phyloP scores from a whole-genome alignment of 1,140 invertebrate genomes.

The Euura saliciscinereae region DNA sequence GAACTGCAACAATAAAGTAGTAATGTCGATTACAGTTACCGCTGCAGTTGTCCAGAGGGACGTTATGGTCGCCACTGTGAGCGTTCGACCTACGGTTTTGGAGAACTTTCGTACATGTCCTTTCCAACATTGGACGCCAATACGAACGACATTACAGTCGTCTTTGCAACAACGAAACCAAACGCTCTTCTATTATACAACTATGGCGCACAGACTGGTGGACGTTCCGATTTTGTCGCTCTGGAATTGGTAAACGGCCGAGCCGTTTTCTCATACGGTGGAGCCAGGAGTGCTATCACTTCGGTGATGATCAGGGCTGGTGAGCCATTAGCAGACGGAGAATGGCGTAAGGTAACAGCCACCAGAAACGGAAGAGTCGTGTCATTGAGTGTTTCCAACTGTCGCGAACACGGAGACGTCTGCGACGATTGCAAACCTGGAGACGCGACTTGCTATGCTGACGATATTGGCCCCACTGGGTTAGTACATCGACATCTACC shows the following conservation, averaged over 20 bases:
- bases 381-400: constrained; percentile 80
- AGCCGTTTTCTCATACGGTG: constrained; percentile 88
- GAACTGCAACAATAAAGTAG: constrained; percentile 18
- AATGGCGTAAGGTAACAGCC: constrained; percentile 91
- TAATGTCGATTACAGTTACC: constrained; percentile 61
- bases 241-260: constrained; percentile 84
- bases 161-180: constrained; percentile 88
- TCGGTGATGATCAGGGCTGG: constrained; percentile 70
- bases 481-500: constrained; percentile 54
- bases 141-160: constrained; percentile 89
- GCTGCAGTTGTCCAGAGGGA: constrained; percentile 85
- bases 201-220: constrained; percentile 83
- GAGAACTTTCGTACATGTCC: constrained; percentile 86
- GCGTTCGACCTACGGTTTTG: constrained; percentile 86
- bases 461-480: constrained; percentile 85
- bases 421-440: constrained; percentile 86
- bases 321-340: constrained; percentile 78
- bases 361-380: constrained; percentile 87
- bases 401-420: constrained; percentile 82
- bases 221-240: constrained; percentile 90
- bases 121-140: constrained; percentile 84
- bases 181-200: constrained; percentile 90
- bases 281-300: constrained; percentile 83
- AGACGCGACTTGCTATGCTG: constrained; percentile 79
- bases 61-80: constrained; percentile 92